A percentile compares a stretch with the other conserved stretches of the same genome.
phyloP scores from a whole-genome alignment of 2,888 invertebrate genomes.

The Drosophila hamatofila region DNA sequence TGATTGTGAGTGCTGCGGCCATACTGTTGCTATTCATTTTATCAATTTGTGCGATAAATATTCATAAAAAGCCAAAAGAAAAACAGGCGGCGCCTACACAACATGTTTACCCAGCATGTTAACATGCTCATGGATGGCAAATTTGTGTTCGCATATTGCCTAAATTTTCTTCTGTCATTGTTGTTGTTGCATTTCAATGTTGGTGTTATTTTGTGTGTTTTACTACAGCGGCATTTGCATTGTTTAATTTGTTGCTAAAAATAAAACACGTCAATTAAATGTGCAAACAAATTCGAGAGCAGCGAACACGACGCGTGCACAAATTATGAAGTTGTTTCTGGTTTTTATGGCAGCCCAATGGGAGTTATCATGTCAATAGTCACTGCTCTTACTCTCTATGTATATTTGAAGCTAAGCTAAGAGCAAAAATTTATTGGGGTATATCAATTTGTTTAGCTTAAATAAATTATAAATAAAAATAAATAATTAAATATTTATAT shows the following conservation, averaged over 20 bases:
- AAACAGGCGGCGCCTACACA: conserved; percentile 48
- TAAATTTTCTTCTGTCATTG: conserved; percentile 34
- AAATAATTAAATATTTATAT: too few relatives aligned
- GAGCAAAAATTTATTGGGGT: background rate
- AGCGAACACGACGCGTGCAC: conserved; percentile 38
- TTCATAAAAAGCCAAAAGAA: conserved; percentile 54
- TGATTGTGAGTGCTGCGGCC: conserved; percentile 44
- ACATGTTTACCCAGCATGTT: conserved; percentile 62
- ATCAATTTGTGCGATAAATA: conserved; percentile 65
- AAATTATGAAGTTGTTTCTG: conserved; percentile 38
- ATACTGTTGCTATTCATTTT: conserved; percentile 45
- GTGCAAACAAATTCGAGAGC: conserved; percentile 57
- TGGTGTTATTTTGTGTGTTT: conserved; percentile 16
- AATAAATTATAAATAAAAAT: too few relatives aligned
- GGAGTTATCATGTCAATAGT: conserved; percentile 20
- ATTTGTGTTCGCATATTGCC: conserved; percentile 49
- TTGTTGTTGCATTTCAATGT: conserved; percentile 30
- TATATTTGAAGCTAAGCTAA: conserved; percentile 2
- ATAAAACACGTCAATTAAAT: conserved; percentile 68
- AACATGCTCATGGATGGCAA: conserved; percentile 37
- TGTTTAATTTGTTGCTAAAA: conserved; percentile 65
- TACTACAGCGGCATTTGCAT: conserved; percentile 48
- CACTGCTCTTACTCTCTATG: background rate
- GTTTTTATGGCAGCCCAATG: conserved; percentile 37
- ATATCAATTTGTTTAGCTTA: background rate